A percentile compares a stretch with the other conserved stretches of the same genome.
These are phyloP conservation scores for Oeneis ivallda DNA, from an alignment of 2,888 invertebrate species.

Conservation along the genomic window DNA sequence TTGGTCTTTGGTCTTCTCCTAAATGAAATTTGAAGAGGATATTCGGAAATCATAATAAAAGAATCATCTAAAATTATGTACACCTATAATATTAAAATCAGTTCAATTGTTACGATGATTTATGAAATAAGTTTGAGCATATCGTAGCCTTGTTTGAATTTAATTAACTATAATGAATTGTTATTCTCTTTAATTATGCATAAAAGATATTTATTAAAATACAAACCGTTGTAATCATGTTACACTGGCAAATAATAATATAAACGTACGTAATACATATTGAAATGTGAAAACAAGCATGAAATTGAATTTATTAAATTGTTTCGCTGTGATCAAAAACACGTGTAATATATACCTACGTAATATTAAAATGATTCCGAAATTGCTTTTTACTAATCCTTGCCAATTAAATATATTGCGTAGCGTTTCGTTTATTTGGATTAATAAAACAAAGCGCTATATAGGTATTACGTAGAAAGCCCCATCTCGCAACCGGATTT, in stretches of 20 bases:
- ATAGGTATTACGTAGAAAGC: not conserved
- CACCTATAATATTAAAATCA: too few species aligned
- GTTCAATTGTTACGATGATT: too few species aligned
- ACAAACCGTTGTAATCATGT: not conserved
- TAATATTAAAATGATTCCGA: not conserved
- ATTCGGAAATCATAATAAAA: too few species aligned
- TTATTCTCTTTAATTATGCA: not conserved
- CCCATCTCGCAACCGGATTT: too few species aligned
- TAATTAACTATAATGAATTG: too few species aligned
- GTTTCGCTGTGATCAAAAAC: slow-evolving; percentile 16
- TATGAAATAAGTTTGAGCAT: too few species aligned
- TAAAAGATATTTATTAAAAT: not conserved
- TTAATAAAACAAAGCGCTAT: not conserved
- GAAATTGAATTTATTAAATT: slow-evolving; percentile 22
- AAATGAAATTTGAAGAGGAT: too few species aligned
- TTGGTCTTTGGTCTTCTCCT: too few species aligned
- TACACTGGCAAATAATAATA: not conserved
- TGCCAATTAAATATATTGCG: slow-evolving; percentile 5
- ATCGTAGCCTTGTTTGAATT: too few species aligned
- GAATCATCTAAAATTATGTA: too few species aligned
- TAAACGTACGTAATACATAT: not conserved
- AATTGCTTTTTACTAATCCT: slow-evolving; percentile 3
- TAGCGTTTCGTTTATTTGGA: slow-evolving; percentile 4
- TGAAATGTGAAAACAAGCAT: slow-evolving; percentile 18
- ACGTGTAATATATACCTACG: not conserved